Base-by-base conservation (phyloP, 2,113 vertebrate genomes). In the Microtus oregoni region DNA sequence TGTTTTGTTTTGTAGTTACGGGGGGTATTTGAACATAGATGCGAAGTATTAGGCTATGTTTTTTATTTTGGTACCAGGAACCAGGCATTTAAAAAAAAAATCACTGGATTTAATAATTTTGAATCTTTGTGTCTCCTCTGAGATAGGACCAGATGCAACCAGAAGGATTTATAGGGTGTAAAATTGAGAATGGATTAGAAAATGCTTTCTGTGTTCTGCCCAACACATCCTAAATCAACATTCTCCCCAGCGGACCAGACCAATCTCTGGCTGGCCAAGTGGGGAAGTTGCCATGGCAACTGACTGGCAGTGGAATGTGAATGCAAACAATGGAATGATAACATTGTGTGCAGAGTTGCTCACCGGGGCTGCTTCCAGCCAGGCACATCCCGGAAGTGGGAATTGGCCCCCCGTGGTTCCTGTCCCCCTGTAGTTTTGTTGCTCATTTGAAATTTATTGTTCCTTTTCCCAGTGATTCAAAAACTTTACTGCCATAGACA, bases 211-310 rank as follows among this genome's bases (percentile, higher is more conserved):
- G 88, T 81, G 77, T 94, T 94, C 94, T 92, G 75, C 86, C 77
- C 89, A 95, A 20, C 81, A 92, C 81, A 79, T 94, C 90, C 95
- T 96, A 97, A 97, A 97, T 96, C 97, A 97, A 79, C 90, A 35
- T 89, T 5, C 58, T 22, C 78, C 82, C 93, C 77, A 89, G 88
- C 76, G 92, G 94, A 97, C 89, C 88, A 92, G 77, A 95, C 94
- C 90, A 91, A 83, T 95, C 94, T 58, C 87, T 94, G 79, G 82
- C 89, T 91, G 93, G 90, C 88, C 95, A 95, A 44, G 67, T 93
- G 79, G 77, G 89, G 77, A 92, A 65, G 97, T 98, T 98, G 97
- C 89, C 97, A 97, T 97, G 89, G 96, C 86, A 97, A 97, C 97
- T 73, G 68, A 90, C 81, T 67, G 75, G 94, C 91, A 12, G 17